phyloP scores from a whole-genome alignment of 2,113 vertebrate species.

The Triplophysa siluroides region DNA sequence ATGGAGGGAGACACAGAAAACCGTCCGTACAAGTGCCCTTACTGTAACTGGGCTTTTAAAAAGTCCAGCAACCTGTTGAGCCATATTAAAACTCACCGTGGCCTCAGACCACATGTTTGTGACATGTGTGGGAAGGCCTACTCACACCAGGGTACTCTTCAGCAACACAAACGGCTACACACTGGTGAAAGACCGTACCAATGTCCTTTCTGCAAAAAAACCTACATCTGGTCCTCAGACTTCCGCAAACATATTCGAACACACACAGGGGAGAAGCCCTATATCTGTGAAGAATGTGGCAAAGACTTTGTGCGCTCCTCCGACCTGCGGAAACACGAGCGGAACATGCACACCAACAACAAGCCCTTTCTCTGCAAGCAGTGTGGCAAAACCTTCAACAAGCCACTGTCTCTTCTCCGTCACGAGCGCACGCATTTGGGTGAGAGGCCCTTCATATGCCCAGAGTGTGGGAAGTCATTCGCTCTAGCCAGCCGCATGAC shows the following conservation, averaged over 20 bases:
- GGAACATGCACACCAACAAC: conserved; percentile 80
- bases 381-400: conserved; percentile 82
- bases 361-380: conserved; percentile 79
- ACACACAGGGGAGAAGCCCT: conserved; percentile 77
- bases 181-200: conserved; percentile 74
- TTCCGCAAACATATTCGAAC: conserved; percentile 75
- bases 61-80: conserved; percentile 81
- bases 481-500: conserved; percentile 79
- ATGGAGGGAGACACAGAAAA: conserved; percentile 58
- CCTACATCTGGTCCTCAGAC: conserved; percentile 77
- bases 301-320: conserved; percentile 78
- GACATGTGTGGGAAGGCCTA: conserved; percentile 76
- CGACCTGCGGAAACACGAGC: conserved; percentile 76
- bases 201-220: conserved; percentile 74
- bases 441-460: conserved; percentile 68
- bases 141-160: conserved; percentile 74
- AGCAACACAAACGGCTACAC: conserved; percentile 78
- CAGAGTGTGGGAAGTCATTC: conserved; percentile 71
- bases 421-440: conserved; percentile 83
- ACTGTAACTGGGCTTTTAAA: conserved; percentile 75
- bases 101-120: conserved; percentile 78
- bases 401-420: conserved; percentile 77
- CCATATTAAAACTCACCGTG: conserved; percentile 79
- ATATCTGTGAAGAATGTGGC: conserved; percentile 69
- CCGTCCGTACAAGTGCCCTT: conserved; percentile 70